These are phyloP conservation scores for Margaritifera margaritifera DNA, from an alignment of 2,888 invertebrate species.

Conservation along the genomic window DNA sequence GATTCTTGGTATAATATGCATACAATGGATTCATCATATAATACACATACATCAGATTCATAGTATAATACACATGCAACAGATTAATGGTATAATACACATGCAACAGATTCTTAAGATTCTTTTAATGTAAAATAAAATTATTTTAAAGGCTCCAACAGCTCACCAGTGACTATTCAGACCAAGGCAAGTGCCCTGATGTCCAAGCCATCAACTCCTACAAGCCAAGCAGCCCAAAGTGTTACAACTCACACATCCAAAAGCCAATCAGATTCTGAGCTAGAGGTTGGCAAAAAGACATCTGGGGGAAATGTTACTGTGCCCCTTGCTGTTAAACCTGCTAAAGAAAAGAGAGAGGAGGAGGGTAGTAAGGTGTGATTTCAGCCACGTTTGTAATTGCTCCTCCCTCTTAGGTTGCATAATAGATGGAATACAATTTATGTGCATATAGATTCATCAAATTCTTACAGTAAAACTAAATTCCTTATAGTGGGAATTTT, in stretches of 20 bases:
- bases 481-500: too few relatives aligned
- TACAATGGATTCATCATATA: too few relatives aligned
- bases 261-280: slow-evolving; percentile 58
- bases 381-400: too few relatives aligned
- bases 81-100: too few relatives aligned
- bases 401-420: too few relatives aligned
- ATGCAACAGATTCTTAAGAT: background rate
- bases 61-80: too few relatives aligned
- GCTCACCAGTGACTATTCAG: slow-evolving; percentile 5
- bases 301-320: slow-evolving; percentile 14
- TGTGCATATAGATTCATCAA: too few relatives aligned
- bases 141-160: background rate
- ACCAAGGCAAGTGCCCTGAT: slow-evolving; percentile 29
- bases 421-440: too few relatives aligned
- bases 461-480: too few relatives aligned
- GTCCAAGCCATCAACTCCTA: slow-evolving; percentile 50
- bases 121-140: too few relatives aligned
- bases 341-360: slow-evolving; percentile 13
- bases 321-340: slow-evolving; percentile 1
- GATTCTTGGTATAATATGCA: too few relatives aligned
- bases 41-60: too few relatives aligned
- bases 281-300: slow-evolving; percentile 44
- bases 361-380: background rate
- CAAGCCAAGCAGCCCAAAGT: slow-evolving; percentile 28
- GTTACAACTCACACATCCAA: slow-evolving; percentile 33